Evolutionary conservation across 2,797 vertebrate genomes (phyloP).

Genomic region (Spatula clypeata): DNA sequence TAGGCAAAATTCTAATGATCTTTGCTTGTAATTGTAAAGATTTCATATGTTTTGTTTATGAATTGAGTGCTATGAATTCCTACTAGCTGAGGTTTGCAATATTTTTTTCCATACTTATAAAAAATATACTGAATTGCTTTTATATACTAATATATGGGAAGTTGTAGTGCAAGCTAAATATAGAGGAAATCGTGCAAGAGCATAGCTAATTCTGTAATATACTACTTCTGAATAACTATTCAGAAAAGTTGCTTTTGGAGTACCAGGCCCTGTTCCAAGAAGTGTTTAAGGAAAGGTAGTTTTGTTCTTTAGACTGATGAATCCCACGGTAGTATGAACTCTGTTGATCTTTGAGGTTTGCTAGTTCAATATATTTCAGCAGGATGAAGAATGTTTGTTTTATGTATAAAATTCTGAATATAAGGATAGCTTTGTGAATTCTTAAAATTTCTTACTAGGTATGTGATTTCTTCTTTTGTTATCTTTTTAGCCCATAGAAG

Average conservation of each 20-base stretch:
- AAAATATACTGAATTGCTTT: too few species aligned
- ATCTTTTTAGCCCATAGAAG: neutral
- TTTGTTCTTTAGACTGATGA: neutral
- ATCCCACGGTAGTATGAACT: neutral
- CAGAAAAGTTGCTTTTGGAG: neutral
- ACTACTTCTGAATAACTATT: neutral
- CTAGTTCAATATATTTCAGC: neutral
- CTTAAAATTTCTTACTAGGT: neutral
- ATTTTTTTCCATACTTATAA: neutral
- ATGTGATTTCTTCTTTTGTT: neutral
- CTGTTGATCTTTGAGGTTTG: neutral
- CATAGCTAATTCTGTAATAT: neutral
- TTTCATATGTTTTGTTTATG: neutral
- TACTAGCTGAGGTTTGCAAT: neutral
- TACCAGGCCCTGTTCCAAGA: neutral
- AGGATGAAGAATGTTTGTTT: neutral
- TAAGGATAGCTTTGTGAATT: neutral
- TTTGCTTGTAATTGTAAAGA: neutral
- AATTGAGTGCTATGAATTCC: neutral
- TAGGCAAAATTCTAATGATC: neutral
- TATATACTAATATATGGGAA: neutral
- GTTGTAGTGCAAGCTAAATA: neutral
- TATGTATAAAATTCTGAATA: neutral
- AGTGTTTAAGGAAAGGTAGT: neutral
- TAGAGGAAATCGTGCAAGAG: neutral